phyloP scores from a whole-genome alignment of 2,797 vertebrate genomes.

The Anguilla megastoma region DNA sequence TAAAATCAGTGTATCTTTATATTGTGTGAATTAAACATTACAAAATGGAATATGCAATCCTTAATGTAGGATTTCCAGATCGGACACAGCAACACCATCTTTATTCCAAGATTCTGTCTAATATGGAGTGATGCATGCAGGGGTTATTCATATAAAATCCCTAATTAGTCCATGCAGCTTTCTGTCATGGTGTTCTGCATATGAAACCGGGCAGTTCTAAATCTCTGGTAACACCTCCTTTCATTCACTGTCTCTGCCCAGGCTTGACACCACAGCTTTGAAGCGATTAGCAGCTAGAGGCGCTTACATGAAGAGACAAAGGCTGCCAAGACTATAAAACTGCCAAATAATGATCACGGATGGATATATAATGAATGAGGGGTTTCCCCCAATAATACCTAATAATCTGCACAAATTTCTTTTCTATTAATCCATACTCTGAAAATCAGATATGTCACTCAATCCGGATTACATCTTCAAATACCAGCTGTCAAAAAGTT shows the following conservation, averaged over 20 bases:
- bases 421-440: neutral
- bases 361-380: neutral
- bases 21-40: too few relatives aligned
- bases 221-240: neutral
- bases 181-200: neutral
- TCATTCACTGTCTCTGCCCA: neutral
- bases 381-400: neutral
- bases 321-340: neutral
- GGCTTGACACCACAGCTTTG: neutral
- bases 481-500: neutral
- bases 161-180: neutral
- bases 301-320: neutral
- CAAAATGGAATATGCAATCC: neutral
- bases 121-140: neutral
- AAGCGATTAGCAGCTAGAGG: neutral
- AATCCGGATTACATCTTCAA: neutral
- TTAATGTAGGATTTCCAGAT: neutral
- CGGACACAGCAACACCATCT: neutral
- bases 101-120: conserved; percentile 1
- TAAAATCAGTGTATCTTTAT: too few relatives aligned
- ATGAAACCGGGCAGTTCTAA: neutral
- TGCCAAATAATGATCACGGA: neutral
- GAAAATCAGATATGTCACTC: neutral
- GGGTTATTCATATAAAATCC: neutral
- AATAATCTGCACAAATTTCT: neutral